phyloP scores from a whole-genome alignment of 2,797 vertebrate genomes.

The Artibeus jamaicensis region DNA sequence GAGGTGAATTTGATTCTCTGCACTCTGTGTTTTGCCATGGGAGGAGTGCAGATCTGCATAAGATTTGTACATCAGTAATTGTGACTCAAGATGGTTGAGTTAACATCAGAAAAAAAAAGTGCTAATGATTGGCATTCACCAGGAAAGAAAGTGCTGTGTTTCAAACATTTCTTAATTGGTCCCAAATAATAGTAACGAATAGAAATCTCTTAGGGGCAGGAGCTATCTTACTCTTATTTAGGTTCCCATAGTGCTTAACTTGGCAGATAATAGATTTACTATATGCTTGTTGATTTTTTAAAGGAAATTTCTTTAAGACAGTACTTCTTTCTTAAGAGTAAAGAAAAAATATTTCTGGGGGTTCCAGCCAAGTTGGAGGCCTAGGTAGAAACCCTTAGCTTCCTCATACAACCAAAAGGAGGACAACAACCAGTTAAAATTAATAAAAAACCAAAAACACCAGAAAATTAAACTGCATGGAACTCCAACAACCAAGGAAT shows the following conservation, averaged over 20 bases:
- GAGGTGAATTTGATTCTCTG: neutral
- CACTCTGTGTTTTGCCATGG: neutral
- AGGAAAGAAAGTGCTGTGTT: neutral
- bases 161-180: neutral
- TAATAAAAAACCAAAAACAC: too few species aligned
- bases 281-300: neutral
- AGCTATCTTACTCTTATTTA: neutral
- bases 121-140: neutral
- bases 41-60: neutral
- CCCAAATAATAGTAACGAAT: neutral
- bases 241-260: neutral
- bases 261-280: neutral
- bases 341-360: neutral
- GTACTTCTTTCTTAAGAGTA: neutral
- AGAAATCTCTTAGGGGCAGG: neutral
- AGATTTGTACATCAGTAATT: neutral
- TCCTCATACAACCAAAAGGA: too few species aligned
- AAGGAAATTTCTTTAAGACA: neutral
- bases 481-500: too few species aligned
- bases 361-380: too few species aligned
- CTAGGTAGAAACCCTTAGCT: too few species aligned
- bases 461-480: too few species aligned
- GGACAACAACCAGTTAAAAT: too few species aligned
- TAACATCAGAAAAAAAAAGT: neutral
- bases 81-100: neutral